Base-by-base conservation (phyloP, 2,888 invertebrate genomes). In the Sclerodermus sp. region DNA sequence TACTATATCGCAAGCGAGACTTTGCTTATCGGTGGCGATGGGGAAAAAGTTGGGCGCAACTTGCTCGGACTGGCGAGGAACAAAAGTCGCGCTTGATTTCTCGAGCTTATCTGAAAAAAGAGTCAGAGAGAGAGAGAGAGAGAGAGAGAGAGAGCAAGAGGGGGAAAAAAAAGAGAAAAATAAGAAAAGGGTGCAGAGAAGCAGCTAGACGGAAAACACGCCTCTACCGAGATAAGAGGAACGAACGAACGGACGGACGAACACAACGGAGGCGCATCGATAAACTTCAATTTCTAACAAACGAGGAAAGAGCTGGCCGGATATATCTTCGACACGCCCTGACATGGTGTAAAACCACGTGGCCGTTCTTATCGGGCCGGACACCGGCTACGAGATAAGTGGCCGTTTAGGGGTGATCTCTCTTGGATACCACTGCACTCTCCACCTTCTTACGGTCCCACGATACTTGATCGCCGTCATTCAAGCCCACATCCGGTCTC, bases 271-370 rank as follows among this genome's bases (percentile, higher is more conserved):
- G 49, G 39, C 49, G 57, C 55, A 62, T 64, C 60, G 66, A 66
- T 67, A 62, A 66, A 68, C 66, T 68, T 58, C 56, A 58, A 68
- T 68, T 68, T 66, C 60, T 60, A 64, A 62, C 60, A 67, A 66
- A 64, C 60, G 62, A 67, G 63, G 61, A 61, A 70, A 64, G 58
- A 55, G 57, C 34, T 12, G 43, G 42, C 49, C 58, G 55, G 51
- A 60, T 61, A 64, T 72, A 68, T 70, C 66, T 60, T 52, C 57
- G 67, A 72, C 73, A 73, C 71, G 66, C 71, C 71, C 68, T 62
- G 61, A 71, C 71, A 72, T 66, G 56, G 64, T 70, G 68, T 69
- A 59, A 64, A 68, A 66, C 64, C 62, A 52, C 55, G 51, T 36
- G 29, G 16, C 14, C 13, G 47, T 50, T 45, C 45, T 59, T 66